Base-by-base conservation (phyloP, 2,888 invertebrate genomes). In the Ariolimax columbianus region DNA sequence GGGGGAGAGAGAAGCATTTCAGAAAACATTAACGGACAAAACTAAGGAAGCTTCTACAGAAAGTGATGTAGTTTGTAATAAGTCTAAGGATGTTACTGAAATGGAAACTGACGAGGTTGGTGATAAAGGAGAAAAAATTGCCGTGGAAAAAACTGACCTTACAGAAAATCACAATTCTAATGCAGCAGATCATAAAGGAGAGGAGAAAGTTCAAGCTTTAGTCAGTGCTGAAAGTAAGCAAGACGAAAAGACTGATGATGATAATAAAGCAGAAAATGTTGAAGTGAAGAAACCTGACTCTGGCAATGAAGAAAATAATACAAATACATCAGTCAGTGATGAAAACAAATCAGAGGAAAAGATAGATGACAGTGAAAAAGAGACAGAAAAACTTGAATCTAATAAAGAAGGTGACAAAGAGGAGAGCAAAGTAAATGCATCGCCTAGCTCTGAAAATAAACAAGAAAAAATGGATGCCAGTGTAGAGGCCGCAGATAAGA, bases 1-100 rank as follows among this genome's bases (percentile, higher is more conserved):
- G 38, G 84, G 79, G 40, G 79, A 79, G 23, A 84, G 84, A 63
- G 83, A 83, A 68, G 77, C 73, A 33, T 40, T 82, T 0, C 2
- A 70, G 47, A 81, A 82, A 72, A 14, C 14, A 19, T 6, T 47
- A 26, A 11, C 11, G 36, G 63, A 82, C 1, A 75, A 73, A 30
- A 36, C 73, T 19, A 33, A 68, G n/a, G 38, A 80, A 47, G 6
- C 40, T 43, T 26, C 40, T 11, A n/a, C 78, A 38, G 78, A 63
- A n/a, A 19, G 26, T 1, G n/a, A 0, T 9, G 14, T 14, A n/a
- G 23, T 36, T 4, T 51, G 77, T 77, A 33, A 77, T 51, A 77
- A 51, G 19, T 36, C 77, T 23, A 40, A 6, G 14, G 77, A 63
- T 7, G 26, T 40, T 2, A 38, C 68, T 4, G 47, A 47, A 9